Evolutionary conservation across 1,140 invertebrate genomes (phyloP).

Genomic region (Druon quercuslanigerum): DNA sequence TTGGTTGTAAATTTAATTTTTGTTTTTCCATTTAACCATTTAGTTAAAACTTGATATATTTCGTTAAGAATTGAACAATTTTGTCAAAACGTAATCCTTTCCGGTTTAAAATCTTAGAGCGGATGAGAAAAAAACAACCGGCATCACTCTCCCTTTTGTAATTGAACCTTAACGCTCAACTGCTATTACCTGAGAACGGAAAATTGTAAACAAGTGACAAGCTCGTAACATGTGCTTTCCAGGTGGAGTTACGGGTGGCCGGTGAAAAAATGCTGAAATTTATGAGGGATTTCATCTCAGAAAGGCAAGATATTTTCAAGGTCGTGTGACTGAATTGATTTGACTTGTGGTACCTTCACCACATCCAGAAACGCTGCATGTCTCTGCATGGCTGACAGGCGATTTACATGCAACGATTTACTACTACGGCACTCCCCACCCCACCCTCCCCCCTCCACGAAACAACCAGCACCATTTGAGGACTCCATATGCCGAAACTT

Average conservation of each 20-base stretch:
- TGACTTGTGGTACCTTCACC: background rate
- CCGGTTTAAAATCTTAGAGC: no score
- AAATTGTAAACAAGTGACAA: background rate
- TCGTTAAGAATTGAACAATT: no score
- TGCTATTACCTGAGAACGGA: no score
- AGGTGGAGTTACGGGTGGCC: background rate
- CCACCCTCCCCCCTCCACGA: background rate
- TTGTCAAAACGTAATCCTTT: no score
- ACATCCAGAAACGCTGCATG: slow-evolving; percentile 8
- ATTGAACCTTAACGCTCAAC: no score
- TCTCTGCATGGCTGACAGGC: slow-evolving; percentile 50
- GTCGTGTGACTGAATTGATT: background rate
- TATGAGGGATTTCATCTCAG: slow-evolving; percentile 17
- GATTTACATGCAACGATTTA: slow-evolving; percentile 66
- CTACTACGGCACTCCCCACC: slow-evolving; percentile 39
- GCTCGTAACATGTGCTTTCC: slow-evolving; percentile 17
- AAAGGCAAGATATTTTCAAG: slow-evolving; percentile 25
- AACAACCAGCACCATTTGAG: background rate
- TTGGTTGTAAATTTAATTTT: no score
- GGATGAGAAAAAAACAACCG: no score
- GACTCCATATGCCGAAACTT: background rate
- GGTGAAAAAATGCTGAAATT: background rate
- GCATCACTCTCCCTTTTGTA: no score
- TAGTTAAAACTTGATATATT: no score
- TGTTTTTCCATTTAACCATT: no score